Evolutionary conservation across 1,140 invertebrate genomes (phyloP), one percentile per base, ranked within the genome.

Genomic region (Diachasma alloeum): DNA sequence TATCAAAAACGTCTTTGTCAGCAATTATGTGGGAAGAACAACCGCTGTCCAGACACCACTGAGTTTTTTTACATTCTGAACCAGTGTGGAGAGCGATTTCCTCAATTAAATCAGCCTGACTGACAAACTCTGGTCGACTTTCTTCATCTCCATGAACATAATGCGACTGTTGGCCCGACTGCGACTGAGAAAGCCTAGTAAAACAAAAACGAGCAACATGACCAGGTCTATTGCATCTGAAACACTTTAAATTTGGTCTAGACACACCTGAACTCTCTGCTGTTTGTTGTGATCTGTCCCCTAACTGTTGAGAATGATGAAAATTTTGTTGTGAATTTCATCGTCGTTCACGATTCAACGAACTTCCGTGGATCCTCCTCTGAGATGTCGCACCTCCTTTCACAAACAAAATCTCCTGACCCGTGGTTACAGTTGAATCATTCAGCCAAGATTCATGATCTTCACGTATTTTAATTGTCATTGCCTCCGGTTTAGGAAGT

Each of bases 211-310:
- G 22, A 5, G 56, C 48, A 53, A 70, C 77, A 39, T 81, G 75
- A 6, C 79, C 75, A 46, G 68, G 66, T 46, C 72, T 63, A 42
- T 77, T 72, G 53, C 79, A 81, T 2, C 59, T 42, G 39, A 73
- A 48, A 48, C 5, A 48, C 46, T 24, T 72, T 26, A 11, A 24
- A 24, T 26, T 13, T 26, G 11, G 24, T 53, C n/a, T n/a, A n/a
- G n/a, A n/a, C n/a, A n/a, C n/a, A n/a, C n/a, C n/a, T n/a, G n/a
- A n/a, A n/a, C n/a, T n/a, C n/a, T n/a, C n/a, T n/a, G n/a, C n/a
- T n/a, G n/a, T n/a, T n/a, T n/a, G n/a, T n/a, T n/a, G n/a, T n/a
- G n/a, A n/a, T n/a, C n/a, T n/a, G n/a, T n/a, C n/a, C n/a, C n/a
- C n/a, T n/a, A n/a, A n/a, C n/a, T n/a, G n/a, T n/a, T n/a, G n/a